Percentiles rank a stretch among this genome's conserved stretches.
Conservation (phyloP, 2,797 vertebrate genomes). For the Aldrovandia affinis region DNA sequence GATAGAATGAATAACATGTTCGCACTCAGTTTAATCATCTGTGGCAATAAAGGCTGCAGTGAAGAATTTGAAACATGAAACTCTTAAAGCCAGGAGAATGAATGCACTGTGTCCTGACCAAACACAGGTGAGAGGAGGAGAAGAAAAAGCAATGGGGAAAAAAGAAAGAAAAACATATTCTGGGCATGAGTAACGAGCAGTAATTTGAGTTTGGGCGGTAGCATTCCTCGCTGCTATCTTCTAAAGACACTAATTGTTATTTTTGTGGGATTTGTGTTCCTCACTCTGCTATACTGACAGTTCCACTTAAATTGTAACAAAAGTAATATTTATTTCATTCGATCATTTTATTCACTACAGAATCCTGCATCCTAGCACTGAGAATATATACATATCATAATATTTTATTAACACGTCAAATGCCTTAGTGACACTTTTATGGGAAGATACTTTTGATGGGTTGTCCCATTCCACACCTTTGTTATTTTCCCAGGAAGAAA, state of each 20-base stretch:
- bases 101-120: neutral
- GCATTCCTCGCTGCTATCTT: neutral
- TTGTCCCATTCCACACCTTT: neutral
- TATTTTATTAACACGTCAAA: neutral
- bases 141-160: neutral
- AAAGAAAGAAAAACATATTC: neutral
- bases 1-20: neutral
- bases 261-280: neutral
- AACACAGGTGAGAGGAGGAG: neutral
- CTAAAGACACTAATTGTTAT: neutral
- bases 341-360: neutral
- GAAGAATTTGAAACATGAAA: neutral
- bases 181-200: neutral
- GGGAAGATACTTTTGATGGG: neutral
- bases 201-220: neutral
- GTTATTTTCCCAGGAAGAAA: neutral
- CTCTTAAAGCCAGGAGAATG: neutral
- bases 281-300: neutral
- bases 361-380: neutral
- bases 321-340: neutral
- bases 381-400: neutral
- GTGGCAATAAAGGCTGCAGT: neutral
- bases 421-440: neutral
- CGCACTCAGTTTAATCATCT: neutral
- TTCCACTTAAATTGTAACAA: neutral